Percentiles rank a stretch among this genome's conserved stretches.
phyloP scores from a whole-genome alignment of 2,113 vertebrate genomes.

The Aix galericulata region DNA sequence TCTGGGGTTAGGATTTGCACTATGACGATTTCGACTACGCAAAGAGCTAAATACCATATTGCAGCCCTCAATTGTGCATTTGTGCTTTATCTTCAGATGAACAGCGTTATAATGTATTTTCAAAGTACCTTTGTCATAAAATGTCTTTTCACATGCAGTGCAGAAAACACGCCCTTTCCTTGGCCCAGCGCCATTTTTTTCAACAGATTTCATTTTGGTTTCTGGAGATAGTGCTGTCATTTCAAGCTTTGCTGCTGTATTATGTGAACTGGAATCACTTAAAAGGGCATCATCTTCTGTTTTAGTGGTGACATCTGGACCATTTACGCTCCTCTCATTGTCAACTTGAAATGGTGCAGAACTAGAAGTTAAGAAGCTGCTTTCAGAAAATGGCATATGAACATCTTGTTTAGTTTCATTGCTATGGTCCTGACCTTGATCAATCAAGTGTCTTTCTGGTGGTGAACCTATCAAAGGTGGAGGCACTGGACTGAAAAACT shows the following conservation, averaged over 20 bases:
- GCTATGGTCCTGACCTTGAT: constrained; percentile 75
- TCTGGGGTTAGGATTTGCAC: constrained; percentile 96
- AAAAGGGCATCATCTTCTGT: constrained; percentile 85
- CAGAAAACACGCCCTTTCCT: constrained; percentile 97
- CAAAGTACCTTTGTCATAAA: constrained; percentile 98
- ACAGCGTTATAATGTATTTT: constrained; percentile 99
- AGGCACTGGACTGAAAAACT: constrained; percentile 90
- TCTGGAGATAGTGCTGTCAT: constrained; percentile 86
- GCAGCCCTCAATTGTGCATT: constrained; percentile 95
- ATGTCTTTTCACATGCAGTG: constrained; percentile 96
- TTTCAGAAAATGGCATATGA: constrained; percentile 74
- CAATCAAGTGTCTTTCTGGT: constrained; percentile 79
- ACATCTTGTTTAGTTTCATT: constrained; percentile 75
- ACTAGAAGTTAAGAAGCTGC: constrained; percentile 76
- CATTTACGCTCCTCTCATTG: constrained; percentile 77
- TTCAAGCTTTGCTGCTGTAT: constrained; percentile 83
- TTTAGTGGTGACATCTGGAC: constrained; percentile 73
- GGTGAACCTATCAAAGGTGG: constrained; percentile 87
- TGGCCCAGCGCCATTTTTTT: constrained; percentile 79
- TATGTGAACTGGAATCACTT: constrained; percentile 86
- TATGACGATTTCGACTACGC: constrained; percentile 95
- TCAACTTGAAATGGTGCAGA: constrained; percentile 79
- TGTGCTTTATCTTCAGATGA: constrained; percentile 98
- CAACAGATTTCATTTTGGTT: constrained; percentile 78
- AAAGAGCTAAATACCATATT: constrained; percentile 99